Evolutionary conservation across 2,797 vertebrate species (phyloP), one percentile per base, ranked within the genome.

Genomic region (Gymnodraco acuticeps): DNA sequence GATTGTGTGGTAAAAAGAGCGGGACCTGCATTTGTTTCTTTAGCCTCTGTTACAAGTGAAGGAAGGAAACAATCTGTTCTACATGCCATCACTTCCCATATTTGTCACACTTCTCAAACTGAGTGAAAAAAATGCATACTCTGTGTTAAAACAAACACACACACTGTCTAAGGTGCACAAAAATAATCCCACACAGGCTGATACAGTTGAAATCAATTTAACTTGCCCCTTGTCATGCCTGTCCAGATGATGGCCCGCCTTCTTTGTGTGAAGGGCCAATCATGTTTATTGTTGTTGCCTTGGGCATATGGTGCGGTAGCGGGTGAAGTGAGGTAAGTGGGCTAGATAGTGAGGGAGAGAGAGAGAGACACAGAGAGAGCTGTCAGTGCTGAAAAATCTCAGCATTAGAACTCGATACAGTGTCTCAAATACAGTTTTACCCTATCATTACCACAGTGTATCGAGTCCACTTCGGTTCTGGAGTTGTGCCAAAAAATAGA

Each of bases 151-250:
- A 70, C 54, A 72, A 33, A 59, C 53, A 58, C 19, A 48, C n/a
- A 64, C 38, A 38, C 74, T 63, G 45, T 58, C 38, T 48, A 0
- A 70, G 3, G n/a, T 16, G 27, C 73, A 64, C 46, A 70, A 54
- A 84, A 33, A 71, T 41, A 56, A 48, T 76, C 71, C 58, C 70
- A 77, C 80, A 81, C 69, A 87, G 46, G 55, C 75, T 1, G 71
- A 88, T 84, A 83, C 74, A 90, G 77, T 89, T 76, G 23, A 86
- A 90, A 91, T 91, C 80, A 83, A 91, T 91, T 89, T 87, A 64
- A 90, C 85, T 91, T 84, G 82, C 78, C 74, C 78, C 64, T 78
- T 82, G 83, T 89, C 84, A 90, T 88, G 86, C 78, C 85, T 88
- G 87, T 90, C 87, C 80, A 66, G 31, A 84, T 78, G 74, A 84